Base-by-base conservation (phyloP, 2,888 invertebrate species). In the Galeruca laticollis region DNA sequence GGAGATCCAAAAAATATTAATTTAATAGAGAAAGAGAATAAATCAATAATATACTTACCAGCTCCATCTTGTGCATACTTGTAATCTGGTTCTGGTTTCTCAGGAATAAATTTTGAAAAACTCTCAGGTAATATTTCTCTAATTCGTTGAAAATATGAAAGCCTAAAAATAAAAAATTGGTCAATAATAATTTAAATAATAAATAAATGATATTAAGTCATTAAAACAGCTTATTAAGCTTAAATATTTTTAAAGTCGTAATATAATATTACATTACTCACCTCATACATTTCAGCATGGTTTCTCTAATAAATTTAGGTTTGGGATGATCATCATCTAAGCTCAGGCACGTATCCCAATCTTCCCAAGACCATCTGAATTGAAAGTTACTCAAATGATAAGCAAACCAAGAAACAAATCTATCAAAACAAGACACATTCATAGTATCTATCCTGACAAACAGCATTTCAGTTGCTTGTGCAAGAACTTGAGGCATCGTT, bases 321-420 rank as follows among this genome's bases (percentile, higher is more conserved):
- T 97, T 94, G 0, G 98, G 98, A 86, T 96, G 94, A 80, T 97
- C 95, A 0, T 89, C 84, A 82, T 96, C 96, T 26, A 96, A 86
- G 74, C 92, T 90, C n/a, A 95, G 87, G 80, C 95, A 95, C 13
- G 92, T 91, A 81, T 94, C 94, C 97, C 97, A 97, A 82, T 97
- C 97, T 76, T 96, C 96, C 99, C 99, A 99, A 2, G 96, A 96
- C 99, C 99, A 99, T 64, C 97, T 92, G 84, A 97, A 99, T 86
- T 99, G 98, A 85, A 99, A 99, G 87, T 99, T 99, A 84, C 98
- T 98, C 86, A 99, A 88, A 86, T 99, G 99, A 85, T 99, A 99
- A 0, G 96, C 92, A 86, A 99, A 99, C 99, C 99, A 99, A 84
- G 92, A 93, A 26, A 94, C 95, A 84, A 99, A 97, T 79, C 98